Evolutionary conservation across 92 coral and sea anemone genomes (phyloP), one percentile per base, ranked within the genome.

Genomic region (Epizoanthus rinbou): DNA sequence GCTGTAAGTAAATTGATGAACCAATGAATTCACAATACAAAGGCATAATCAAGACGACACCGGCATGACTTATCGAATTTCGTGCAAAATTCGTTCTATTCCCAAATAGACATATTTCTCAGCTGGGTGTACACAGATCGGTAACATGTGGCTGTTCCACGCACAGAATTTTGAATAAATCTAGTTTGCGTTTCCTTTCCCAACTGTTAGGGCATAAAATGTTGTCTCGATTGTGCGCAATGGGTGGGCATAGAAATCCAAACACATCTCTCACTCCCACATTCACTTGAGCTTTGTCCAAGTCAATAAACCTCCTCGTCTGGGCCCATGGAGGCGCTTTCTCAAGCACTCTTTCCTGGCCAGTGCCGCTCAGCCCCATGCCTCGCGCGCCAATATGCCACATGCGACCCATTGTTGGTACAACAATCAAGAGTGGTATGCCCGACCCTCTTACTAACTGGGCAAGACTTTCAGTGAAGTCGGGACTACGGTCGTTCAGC

Each of bases 371-470:
- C 11, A 62, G 62, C 60, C 88, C 88, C 66, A 85, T 50, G 21
- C 88, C 88, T 2, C 47, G 69, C n/a, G 58, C 59, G n/a, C 88
- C 88, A 11, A 85, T 85, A 50, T 85, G 88, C 88, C 88, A 85
- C 67, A 85, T 76, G 54, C 88, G 88, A 8, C 88, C 80, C 79
- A 85, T 19, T 5, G 88, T 85, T 5, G 88, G 88, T 2, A 85
- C 88, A 16, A 85, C 84, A 3, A 85, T 70, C 14, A 85, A 60
- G 2, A 85, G 33, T 19, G 54, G 76, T 1, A 71, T 23, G 5
- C 76, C 76, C 14, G 76, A 71, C 23, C 31, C 17, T 71, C 57
- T 71, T 16, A 71, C 57, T 3, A 41, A 56, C 0, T 41, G 35
- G 14, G 83, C 88, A 54, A 85, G 71, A 8, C 83, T 75, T n/a